These are phyloP conservation scores for Pseudorasbora parva DNA, from an alignment of 2,113 vertebrate genomes.

Conservation along the genomic window DNA sequence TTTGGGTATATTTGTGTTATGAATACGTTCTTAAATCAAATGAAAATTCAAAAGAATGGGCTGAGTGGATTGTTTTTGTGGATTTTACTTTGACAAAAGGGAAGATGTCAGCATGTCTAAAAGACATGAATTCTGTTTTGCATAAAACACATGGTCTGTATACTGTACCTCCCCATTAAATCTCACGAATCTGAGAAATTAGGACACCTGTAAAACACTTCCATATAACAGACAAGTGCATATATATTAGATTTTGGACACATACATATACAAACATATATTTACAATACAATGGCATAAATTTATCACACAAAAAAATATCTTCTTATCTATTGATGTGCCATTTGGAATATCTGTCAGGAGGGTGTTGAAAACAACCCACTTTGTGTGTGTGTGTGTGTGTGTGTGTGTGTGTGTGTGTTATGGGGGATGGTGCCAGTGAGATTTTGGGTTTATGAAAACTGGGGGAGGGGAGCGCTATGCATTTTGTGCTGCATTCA, in stretches of 20 bases:
- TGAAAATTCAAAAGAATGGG: background rate
- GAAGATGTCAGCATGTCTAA: background rate
- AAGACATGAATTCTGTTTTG: background rate
- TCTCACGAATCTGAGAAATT: background rate
- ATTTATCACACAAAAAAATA: background rate
- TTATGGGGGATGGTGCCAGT: constrained; percentile 44
- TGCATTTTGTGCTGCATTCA: constrained; percentile 4
- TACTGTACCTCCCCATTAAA: background rate
- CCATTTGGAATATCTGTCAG: background rate
- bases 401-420: constrained; percentile 20
- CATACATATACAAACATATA: background rate
- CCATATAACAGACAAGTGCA: background rate
- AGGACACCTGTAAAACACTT: constrained; percentile 3
- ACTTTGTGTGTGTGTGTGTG: background rate
- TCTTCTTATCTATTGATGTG: background rate
- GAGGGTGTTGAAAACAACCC: background rate
- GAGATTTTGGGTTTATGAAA: constrained; percentile 38
- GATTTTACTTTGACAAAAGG: background rate
- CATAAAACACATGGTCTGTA: background rate
- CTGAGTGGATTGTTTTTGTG: background rate
- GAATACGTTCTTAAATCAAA: constrained; percentile 12
- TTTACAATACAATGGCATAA: background rate
- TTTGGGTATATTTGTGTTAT: constrained; percentile 16
- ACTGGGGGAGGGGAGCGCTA: constrained; percentile 44
- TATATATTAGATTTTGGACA: no score